Conservation (phyloP, 2,113 vertebrate genomes). For the Tragelaphus strepsiceros region DNA sequence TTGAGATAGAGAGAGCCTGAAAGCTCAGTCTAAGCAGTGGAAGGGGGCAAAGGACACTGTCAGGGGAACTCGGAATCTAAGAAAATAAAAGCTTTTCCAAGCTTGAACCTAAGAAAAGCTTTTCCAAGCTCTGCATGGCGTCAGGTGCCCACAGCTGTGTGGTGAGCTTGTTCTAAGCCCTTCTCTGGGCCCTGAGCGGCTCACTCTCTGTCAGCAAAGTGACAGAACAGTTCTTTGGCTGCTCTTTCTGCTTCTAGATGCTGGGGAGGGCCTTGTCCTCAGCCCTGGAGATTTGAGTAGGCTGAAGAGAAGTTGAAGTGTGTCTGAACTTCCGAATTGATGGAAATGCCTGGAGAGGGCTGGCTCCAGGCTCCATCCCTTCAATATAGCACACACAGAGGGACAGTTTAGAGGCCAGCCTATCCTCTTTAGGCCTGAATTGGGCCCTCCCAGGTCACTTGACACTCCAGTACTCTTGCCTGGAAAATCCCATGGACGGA, state of each 20-base stretch:
- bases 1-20: fast-evolving
- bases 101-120: not conserved
- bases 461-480: no score
- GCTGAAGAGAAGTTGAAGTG: not conserved
- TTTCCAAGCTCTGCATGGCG: not conserved
- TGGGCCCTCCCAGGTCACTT: not conserved
- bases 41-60: not conserved
- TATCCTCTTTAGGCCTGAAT: not conserved
- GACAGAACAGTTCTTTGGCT: not conserved
- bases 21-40: not conserved
- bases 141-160: not conserved
- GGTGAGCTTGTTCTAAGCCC: not conserved
- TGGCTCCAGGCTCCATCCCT: fast-evolving
- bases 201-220: not conserved
- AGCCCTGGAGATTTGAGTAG: not conserved
- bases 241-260: not conserved
- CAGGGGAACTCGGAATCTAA: not conserved
- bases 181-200: fast-evolving
- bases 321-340: not conserved
- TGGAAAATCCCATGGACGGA: no score
- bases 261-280: not conserved
- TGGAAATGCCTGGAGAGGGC: fast-evolving
- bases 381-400: fast-evolving
- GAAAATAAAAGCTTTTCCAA: not conserved
- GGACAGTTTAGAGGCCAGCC: not conserved